Base-by-base conservation (phyloP, 2,113 vertebrate species). In the Manacus vitellinus region DNA sequence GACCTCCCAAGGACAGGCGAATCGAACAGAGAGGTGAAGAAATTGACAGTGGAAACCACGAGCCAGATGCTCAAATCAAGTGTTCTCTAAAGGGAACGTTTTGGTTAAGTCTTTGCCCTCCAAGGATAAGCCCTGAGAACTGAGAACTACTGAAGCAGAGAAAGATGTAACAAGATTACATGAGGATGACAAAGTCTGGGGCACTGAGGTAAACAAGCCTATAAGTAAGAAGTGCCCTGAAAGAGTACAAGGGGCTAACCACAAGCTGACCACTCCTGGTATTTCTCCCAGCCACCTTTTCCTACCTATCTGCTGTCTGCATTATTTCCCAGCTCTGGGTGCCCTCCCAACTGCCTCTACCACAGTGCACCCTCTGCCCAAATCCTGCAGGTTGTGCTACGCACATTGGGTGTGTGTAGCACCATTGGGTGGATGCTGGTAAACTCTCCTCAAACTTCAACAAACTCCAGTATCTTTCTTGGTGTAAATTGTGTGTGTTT, bases 331-430 rank as follows among this genome's bases (percentile, higher is more conserved):
- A 22, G 12, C 54, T 35, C 58, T 28, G 14, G n/a, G 35, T 55
- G 73, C 27, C 27, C 12, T n/a, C 24, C 24, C 0, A 0, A 52
- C 6, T 41, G 20, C 54, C 43, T 61, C 37, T 0, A 0, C 12
- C 0, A 0, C 49, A 31, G 30, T 0, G 1, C 11, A 22, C 43
- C 39, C 41, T 12, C 5, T 9, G 25, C 21, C n/a, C 58, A 59
- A 8, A 58, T 67, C 58, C 70, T 61, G 33, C 44, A 7, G 19
- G 14, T 33, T 43, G 33, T 5, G 12, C 30, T 22, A 43, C 1
- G 1, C 0, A 0, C 35, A 35, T 35, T 35, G 35, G 35, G 35
- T 35, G 35, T 35, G 35, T 35, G 35, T 35, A 35, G 35, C 23
- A 23, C 18, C 33, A 4, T 35, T 28, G 44, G 1, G 2, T 10